These are phyloP conservation scores for Notoglanidium macrostoma DNA, from an alignment of 2,797 vertebrate genomes.

Conservation along the genomic window DNA sequence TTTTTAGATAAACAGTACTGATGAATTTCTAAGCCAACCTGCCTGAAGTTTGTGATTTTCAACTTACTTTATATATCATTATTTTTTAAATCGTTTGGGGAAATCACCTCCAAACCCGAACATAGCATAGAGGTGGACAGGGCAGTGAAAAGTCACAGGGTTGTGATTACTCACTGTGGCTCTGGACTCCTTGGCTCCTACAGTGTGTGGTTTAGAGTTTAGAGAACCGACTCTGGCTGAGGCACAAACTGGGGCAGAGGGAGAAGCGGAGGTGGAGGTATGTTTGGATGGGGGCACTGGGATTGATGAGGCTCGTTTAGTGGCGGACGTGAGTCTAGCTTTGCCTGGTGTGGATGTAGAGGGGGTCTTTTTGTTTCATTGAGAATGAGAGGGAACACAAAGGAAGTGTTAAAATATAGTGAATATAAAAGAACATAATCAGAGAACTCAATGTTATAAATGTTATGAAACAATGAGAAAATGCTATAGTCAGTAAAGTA, in stretches of 20 bases:
- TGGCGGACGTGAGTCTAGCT: slow-evolving; percentile 71
- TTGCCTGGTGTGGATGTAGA: slow-evolving; percentile 75
- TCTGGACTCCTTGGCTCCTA: slow-evolving; percentile 62
- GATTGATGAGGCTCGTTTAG: slow-evolving; percentile 70
- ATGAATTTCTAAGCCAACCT: background rate
- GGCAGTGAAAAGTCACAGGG: slow-evolving; percentile 9
- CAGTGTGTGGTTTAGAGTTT: slow-evolving; percentile 66
- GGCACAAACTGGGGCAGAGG: slow-evolving; percentile 53
- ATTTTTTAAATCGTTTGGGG: background rate
- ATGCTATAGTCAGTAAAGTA: background rate
- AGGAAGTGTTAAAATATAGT: slow-evolving; percentile 16
- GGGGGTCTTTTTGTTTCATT: slow-evolving; percentile 59
- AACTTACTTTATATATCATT: background rate
- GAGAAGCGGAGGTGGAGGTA: slow-evolving; percentile 59
- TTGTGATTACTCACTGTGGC: slow-evolving; percentile 72
- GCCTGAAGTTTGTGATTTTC: background rate
- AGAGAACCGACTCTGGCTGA: slow-evolving; percentile 63
- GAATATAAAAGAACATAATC: background rate
- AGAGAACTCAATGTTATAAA: slow-evolving; percentile 2
- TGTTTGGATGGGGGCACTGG: slow-evolving; percentile 76
- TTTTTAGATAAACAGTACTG: background rate
- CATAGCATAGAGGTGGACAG: background rate
- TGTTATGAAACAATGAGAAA: background rate
- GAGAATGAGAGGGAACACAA: slow-evolving; percentile 62
- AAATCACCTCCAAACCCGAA: background rate